These are phyloP conservation scores for Papilio elwesi DNA, from an alignment of 2,888 invertebrate genomes.

Conservation along the genomic window DNA sequence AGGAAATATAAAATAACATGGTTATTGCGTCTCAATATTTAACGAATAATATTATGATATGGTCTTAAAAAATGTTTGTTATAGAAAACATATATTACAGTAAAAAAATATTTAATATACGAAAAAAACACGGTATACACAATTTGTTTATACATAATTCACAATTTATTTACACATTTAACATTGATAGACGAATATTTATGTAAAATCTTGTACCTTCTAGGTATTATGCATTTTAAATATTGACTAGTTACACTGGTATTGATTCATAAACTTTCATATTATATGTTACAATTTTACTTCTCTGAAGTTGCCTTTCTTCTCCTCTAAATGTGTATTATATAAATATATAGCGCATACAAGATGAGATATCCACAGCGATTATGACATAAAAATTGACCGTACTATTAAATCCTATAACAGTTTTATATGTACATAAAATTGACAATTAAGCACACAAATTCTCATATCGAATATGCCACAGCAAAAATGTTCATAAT, in stretches of 20 bases:
- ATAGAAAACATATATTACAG: slow-evolving; percentile 59
- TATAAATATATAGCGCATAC: too few species aligned
- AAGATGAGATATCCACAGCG: too few species aligned
- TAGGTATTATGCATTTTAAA: slow-evolving; percentile 43
- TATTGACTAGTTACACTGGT: slow-evolving; percentile 61
- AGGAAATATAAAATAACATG: too few species aligned
- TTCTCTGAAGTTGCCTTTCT: too few species aligned
- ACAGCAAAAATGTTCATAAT: slow-evolving; percentile 7
- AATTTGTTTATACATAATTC: slow-evolving; percentile 40
- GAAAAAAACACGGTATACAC: slow-evolving; percentile 2
- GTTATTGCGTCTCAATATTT: too few species aligned
- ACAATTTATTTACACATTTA: slow-evolving; percentile 23
- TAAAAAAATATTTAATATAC: slow-evolving; percentile 50
- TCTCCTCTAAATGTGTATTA: too few species aligned
- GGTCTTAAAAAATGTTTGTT: too few species aligned
- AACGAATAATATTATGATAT: too few species aligned
- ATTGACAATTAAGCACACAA: background rate
- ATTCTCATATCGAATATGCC: background rate
- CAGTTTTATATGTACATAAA: background rate
- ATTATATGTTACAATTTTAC: too few species aligned
- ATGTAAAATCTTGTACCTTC: slow-evolving; percentile 46
- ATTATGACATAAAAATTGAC: too few species aligned
- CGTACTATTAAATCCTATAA: background rate
- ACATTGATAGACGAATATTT: background rate
- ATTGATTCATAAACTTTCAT: slow-evolving; percentile 26